Percentiles rank a stretch among this genome's conserved stretches.
Evolutionary conservation across 2,113 vertebrate species (phyloP).

Genomic region (Antennarius striatus): DNA sequence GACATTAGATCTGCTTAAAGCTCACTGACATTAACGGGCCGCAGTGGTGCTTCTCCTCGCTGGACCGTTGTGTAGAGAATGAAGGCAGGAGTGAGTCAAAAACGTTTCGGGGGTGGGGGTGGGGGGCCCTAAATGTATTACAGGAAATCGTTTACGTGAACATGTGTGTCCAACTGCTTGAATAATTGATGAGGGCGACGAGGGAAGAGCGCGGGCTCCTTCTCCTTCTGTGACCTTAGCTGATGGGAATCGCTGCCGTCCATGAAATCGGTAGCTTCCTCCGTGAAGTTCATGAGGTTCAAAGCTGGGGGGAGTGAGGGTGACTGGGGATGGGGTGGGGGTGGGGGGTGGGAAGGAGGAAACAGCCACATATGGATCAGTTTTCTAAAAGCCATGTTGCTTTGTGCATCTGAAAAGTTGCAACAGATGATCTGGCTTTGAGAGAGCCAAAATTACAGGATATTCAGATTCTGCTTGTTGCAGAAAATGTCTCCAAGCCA

Average conservation of each 20-base stretch:
- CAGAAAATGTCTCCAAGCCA: constrained; percentile 10
- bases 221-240: constrained; percentile 44
- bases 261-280: constrained; percentile 39
- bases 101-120: constrained; percentile 20
- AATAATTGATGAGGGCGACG: constrained; percentile 50
- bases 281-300: background rate
- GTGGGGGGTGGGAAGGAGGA: background rate
- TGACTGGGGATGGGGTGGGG: background rate
- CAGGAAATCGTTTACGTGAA: constrained; percentile 28
- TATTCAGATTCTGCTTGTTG: background rate
- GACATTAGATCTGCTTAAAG: background rate
- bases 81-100: constrained; percentile 11
- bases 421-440: constrained; percentile 1
- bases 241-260: constrained; percentile 43
- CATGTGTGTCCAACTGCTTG: constrained; percentile 14
- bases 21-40: constrained; percentile 2
- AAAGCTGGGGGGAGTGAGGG: background rate
- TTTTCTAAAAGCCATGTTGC: constrained; percentile 14
- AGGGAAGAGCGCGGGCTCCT: constrained; percentile 17
- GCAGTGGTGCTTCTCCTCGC: background rate
- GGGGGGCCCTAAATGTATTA: background rate
- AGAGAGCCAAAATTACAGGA: background rate
- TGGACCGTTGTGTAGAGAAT: background rate
- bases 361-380: constrained; percentile 14
- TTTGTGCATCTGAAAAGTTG: background rate